Conservation (phyloP, 2,797 vertebrate species). For the Scomberomorus guttatus region DNA sequence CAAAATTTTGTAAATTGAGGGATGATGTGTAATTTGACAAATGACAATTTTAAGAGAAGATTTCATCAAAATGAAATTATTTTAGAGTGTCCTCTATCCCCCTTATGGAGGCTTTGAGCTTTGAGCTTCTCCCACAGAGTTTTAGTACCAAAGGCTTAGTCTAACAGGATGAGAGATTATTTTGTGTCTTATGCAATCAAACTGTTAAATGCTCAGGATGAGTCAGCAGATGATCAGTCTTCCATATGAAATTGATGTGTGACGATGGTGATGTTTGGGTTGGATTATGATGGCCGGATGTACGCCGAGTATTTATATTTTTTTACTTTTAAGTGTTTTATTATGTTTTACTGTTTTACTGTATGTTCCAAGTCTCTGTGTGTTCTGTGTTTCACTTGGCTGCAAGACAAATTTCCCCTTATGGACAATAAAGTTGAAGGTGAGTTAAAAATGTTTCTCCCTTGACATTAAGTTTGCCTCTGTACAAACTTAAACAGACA, state of each 20-base stretch:
- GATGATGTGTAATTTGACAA: too few relatives aligned
- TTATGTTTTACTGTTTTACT: neutral
- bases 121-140: constrained; percentile 3
- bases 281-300: neutral
- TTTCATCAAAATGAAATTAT: neutral
- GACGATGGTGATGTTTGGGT: neutral
- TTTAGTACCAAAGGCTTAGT: neutral
- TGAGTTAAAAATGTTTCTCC: neutral
- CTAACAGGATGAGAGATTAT: neutral
- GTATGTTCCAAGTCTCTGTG: too few relatives aligned
- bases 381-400: neutral
- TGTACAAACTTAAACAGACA: neutral
- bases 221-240: neutral
- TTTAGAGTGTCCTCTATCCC: neutral
- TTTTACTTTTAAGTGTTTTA: neutral
- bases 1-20: neutral
- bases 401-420: neutral
- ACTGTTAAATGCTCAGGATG: neutral
- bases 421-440: neutral
- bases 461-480: neutral
- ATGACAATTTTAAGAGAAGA: neutral
- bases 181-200: neutral
- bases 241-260: too few relatives aligned
- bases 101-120: neutral
- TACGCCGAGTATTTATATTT: too few relatives aligned